A percentile compares a stretch with the other conserved stretches of the same genome.
These are phyloP conservation scores for Cichlasoma orientale DNA, from an alignment of 2,797 vertebrate species.

Conservation along the genomic window DNA sequence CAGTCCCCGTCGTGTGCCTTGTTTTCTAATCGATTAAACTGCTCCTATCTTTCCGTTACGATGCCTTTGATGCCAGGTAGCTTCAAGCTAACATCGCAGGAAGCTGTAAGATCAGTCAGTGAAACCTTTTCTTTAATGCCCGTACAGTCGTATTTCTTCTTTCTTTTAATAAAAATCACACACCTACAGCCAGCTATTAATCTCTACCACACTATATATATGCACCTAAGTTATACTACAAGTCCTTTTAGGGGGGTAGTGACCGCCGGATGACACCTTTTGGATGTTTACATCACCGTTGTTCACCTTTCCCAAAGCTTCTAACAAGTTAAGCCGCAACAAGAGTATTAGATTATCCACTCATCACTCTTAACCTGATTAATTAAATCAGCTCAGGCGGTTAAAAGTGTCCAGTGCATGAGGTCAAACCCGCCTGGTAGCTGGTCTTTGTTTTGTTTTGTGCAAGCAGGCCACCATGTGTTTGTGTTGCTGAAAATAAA, in stretches of 20 bases:
- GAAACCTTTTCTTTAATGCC: conserved; percentile 38
- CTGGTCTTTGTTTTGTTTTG: conserved; percentile 64
- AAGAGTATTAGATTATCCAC: conserved; percentile 9
- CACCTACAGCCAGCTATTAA: neutral
- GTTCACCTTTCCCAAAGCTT: conserved; percentile 36
- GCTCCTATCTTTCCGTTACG: conserved; percentile 4
- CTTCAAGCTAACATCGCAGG: conserved; percentile 70
- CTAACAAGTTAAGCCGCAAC: conserved; percentile 20
- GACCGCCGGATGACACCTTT: conserved; percentile 48
- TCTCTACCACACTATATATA: neutral
- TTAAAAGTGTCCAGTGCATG: neutral
- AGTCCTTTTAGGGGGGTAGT: neutral
- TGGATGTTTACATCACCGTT: conserved; percentile 71
- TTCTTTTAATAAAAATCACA: neutral
- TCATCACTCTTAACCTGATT: conserved; percentile 18
- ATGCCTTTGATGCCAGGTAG: conserved; percentile 59
- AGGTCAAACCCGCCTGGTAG: neutral
- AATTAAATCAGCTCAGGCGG: neutral
- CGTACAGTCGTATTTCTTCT: conserved; percentile 39
- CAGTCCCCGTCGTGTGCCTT: neutral
- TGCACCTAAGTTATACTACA: neutral
- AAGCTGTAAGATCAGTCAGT: conserved; percentile 65
- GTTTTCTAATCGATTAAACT: neutral
- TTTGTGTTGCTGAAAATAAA: conserved; percentile 38
- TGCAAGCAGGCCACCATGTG: conserved; percentile 44